Conservation (phyloP, 2,797 vertebrate species). For the Pogonophryne albipinna region DNA sequence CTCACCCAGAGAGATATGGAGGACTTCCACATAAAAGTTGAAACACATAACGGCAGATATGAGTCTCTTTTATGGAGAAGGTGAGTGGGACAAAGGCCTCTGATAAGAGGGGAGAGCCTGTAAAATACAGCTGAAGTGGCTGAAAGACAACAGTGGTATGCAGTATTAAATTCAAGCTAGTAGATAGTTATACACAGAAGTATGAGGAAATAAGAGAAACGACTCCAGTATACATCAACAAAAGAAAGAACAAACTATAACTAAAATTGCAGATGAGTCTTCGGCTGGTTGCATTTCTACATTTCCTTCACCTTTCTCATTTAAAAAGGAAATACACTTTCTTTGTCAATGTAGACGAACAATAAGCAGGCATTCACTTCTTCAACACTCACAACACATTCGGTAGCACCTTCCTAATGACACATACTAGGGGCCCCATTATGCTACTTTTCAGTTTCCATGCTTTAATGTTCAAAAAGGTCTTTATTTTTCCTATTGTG, state of each 20-base stretch:
- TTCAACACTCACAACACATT: constrained; percentile 27
- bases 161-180: constrained; percentile 13
- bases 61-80: neutral
- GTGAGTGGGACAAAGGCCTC: constrained; percentile 27
- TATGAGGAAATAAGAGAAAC: constrained; percentile 4
- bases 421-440: constrained; percentile 23
- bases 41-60: neutral
- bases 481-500: too few species aligned
- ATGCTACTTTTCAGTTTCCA: too few species aligned
- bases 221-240: constrained; percentile 21
- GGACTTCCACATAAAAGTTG: neutral
- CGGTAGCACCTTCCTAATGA: constrained; percentile 19
- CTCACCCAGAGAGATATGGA: constrained; percentile 18
- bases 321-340: constrained; percentile 6
- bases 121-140: constrained; percentile 21
- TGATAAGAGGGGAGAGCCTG: constrained; percentile 15
- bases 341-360: constrained; percentile 14
- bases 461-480: too few species aligned
- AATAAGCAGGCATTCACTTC: constrained; percentile 5
- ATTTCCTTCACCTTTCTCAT: constrained; percentile 31
- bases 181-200: constrained; percentile 30
- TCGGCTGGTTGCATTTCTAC: constrained; percentile 14
- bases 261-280: constrained; percentile 22
- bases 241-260: constrained; percentile 13
- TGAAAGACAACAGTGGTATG: constrained; percentile 35